These are phyloP conservation scores for Electrona antarctica DNA, from an alignment of 2,113 vertebrate genomes.

Conservation along the genomic window DNA sequence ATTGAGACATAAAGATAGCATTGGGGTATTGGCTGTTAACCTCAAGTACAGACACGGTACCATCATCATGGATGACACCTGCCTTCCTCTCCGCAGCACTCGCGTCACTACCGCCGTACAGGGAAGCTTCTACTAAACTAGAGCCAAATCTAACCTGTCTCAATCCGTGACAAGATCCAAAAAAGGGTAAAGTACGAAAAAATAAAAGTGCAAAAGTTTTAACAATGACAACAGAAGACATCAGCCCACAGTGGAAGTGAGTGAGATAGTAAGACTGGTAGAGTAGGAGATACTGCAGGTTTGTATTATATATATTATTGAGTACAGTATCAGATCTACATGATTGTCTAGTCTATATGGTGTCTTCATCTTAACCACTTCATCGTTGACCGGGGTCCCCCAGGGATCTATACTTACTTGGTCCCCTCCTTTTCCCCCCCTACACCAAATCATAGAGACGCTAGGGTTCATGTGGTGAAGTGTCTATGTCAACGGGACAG, in stretches of 20 bases:
- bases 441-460: no score
- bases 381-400: no score
- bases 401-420: no score
- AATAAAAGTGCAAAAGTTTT: slow-evolving; percentile 93
- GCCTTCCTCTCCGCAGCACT: slow-evolving; percentile 71
- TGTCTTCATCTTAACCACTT: slow-evolving; percentile 59
- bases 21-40: slow-evolving; percentile 68
- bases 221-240: slow-evolving; percentile 86
- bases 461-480: slow-evolving; percentile 19
- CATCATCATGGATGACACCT: slow-evolving; percentile 76
- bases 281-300: slow-evolving; percentile 82
- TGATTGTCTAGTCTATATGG: slow-evolving; percentile 62
- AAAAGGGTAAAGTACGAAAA: slow-evolving; percentile 35
- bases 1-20: slow-evolving; percentile 70
- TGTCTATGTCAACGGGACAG: slow-evolving; percentile 33
- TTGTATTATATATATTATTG: slow-evolving; percentile 74
- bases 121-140: slow-evolving; percentile 68
- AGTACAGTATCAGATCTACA: slow-evolving; percentile 90
- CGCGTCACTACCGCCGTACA: slow-evolving; percentile 80
- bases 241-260: slow-evolving; percentile 85
- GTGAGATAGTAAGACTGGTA: slow-evolving; percentile 90
- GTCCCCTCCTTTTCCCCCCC: no score
- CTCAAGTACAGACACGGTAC: slow-evolving; percentile 74
- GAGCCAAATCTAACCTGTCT: slow-evolving; percentile 65
- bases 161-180: slow-evolving; percentile 35